phyloP scores from a whole-genome alignment of 2,888 invertebrate genomes.

The Macrosoma leucophasiata region DNA sequence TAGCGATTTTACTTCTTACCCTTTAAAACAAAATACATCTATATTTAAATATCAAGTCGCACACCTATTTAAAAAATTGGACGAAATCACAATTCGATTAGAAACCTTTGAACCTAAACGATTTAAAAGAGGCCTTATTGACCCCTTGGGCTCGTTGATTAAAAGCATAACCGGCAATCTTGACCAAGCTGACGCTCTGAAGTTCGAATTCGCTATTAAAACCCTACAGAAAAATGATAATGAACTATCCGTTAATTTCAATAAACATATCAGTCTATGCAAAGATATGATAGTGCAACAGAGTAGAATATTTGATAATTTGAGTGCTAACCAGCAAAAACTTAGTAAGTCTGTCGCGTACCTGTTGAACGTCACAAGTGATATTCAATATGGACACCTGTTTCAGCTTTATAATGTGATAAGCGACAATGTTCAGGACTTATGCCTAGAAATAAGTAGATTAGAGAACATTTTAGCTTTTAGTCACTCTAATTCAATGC shows the following conservation, averaged over 20 bases:
- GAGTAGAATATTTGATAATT: background rate
- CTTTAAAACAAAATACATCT: background rate
- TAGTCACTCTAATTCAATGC: slow-evolving; percentile 5
- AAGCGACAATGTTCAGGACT: slow-evolving; percentile 3
- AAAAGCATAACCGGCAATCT: slow-evolving; percentile 5
- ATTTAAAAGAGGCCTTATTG: slow-evolving; percentile 1
- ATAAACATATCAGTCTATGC: slow-evolving; percentile 1
- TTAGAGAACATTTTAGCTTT: slow-evolving; percentile 8
- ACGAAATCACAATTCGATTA: background rate
- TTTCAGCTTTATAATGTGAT: slow-evolving; percentile 1
- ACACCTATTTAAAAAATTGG: background rate
- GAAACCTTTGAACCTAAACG: slow-evolving; percentile 1
- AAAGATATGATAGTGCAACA: background rate
- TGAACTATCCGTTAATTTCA: background rate
- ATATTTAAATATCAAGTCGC: background rate
- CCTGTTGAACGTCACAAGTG: background rate
- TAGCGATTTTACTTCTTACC: background rate
- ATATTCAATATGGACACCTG: background rate
- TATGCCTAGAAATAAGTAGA: slow-evolving; percentile 1
- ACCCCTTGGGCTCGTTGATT: slow-evolving; percentile 4
- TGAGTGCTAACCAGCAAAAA: background rate
- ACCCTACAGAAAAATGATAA: slow-evolving; percentile 6
- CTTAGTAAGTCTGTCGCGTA: background rate
- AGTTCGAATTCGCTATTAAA: slow-evolving; percentile 3
- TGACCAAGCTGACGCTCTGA: slow-evolving; percentile 2